phyloP scores from a whole-genome alignment of 2,113 vertebrate genomes.

The Cyanoliseus patagonus region DNA sequence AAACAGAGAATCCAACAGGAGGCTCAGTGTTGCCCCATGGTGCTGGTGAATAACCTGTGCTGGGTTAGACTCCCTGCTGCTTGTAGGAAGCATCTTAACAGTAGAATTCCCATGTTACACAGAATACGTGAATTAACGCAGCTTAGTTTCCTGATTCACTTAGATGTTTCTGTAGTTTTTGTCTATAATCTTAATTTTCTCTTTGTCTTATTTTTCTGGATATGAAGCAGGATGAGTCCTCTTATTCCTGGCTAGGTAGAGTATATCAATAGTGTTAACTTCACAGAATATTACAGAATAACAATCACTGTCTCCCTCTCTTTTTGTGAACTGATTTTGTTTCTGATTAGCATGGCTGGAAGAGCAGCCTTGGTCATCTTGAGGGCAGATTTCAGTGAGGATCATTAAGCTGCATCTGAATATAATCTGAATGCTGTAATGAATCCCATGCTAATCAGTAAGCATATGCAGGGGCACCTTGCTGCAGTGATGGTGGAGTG shows the following conservation, averaged over 20 bases:
- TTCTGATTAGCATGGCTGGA: neutral
- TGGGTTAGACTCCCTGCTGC: neutral
- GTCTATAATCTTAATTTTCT: neutral
- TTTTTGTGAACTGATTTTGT: neutral
- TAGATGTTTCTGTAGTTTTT: neutral
- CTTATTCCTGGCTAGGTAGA: neutral
- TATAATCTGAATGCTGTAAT: neutral
- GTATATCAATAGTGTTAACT: neutral
- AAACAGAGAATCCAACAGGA: conserved; percentile 13
- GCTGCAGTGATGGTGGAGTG: neutral
- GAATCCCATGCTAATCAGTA: neutral
- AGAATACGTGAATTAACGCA: neutral
- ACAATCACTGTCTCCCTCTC: neutral
- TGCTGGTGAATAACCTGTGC: neutral
- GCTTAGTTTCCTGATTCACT: neutral
- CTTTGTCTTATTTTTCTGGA: neutral
- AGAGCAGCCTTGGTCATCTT: neutral
- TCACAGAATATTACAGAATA: neutral
- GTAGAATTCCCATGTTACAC: neutral
- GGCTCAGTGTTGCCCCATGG: neutral
- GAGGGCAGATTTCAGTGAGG: neutral
- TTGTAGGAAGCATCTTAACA: neutral
- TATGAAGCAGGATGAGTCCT: neutral
- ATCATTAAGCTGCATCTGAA: neutral
- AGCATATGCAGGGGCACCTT: neutral